These are phyloP conservation scores for Characodon lateralis DNA, from an alignment of 2,797 vertebrate genomes.

Conservation along the genomic window DNA sequence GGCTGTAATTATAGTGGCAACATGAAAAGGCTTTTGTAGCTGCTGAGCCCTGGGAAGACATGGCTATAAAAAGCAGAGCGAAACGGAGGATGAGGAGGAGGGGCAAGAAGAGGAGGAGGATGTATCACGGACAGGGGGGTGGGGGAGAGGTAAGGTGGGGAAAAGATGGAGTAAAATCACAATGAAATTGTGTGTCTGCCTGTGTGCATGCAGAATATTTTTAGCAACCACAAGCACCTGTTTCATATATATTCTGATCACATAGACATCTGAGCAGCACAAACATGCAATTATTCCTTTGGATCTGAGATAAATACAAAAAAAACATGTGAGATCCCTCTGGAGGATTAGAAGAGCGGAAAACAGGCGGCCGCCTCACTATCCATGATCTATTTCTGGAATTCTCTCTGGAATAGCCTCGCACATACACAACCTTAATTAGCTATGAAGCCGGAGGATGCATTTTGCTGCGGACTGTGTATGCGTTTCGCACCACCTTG, in stretches of 20 bases:
- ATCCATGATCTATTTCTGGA: slow-evolving; percentile 75
- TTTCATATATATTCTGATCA: slow-evolving; percentile 33
- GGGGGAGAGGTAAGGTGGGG: slow-evolving; percentile 35
- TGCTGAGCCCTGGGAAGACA: slow-evolving; percentile 77
- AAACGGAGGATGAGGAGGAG: slow-evolving; percentile 66
- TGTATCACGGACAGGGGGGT: slow-evolving; percentile 21
- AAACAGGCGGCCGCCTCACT: slow-evolving; percentile 65
- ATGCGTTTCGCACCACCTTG: slow-evolving; percentile 56
- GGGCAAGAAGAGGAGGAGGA: slow-evolving; percentile 31
- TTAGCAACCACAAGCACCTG: slow-evolving; percentile 50
- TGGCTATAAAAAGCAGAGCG: slow-evolving; percentile 84
- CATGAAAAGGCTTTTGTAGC: slow-evolving; percentile 78
- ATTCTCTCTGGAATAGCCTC: slow-evolving; percentile 66
- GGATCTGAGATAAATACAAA: slow-evolving; percentile 61
- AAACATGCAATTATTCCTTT: slow-evolving; percentile 66
- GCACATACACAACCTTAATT: slow-evolving; percentile 60
- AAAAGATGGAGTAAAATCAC: slow-evolving; percentile 23
- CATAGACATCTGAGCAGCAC: slow-evolving; percentile 42
- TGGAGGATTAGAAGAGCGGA: slow-evolving; percentile 61
- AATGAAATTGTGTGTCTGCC: not conserved
- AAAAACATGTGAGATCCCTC: slow-evolving; percentile 63
- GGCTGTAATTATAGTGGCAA: slow-evolving; percentile 80
- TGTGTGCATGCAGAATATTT: slow-evolving; percentile 34
- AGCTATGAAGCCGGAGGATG: slow-evolving; percentile 62
- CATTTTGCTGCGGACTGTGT: slow-evolving; percentile 29